A percentile compares a stretch with the other conserved stretches of the same genome.
phyloP scores from a whole-genome alignment of 2,888 invertebrate genomes.

The Marronus borbonicus region DNA sequence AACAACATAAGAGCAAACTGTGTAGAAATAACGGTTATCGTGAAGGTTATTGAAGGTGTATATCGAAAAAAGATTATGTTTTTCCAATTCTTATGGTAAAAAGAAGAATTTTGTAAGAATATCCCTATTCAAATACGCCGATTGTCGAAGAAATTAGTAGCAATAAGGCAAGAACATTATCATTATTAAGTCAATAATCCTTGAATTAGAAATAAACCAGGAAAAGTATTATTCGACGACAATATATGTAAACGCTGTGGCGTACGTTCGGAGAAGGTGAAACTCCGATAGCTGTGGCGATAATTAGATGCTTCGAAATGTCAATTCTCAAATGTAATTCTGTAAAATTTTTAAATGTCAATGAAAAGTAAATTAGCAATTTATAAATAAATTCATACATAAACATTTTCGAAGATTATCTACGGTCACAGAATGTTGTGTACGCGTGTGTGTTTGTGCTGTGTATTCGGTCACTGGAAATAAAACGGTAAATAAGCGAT shows the following conservation, averaged over 20 bases:
- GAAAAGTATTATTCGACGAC: no score
- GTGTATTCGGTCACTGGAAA: no score
- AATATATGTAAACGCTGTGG: no score
- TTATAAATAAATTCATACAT: not conserved
- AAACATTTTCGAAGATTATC: not conserved
- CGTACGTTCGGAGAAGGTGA: no score
- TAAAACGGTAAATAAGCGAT: not conserved
- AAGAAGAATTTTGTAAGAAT: not conserved
- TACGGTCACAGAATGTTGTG: no score
- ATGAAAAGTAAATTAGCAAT: conserved; percentile 26
- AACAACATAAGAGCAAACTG: no score
- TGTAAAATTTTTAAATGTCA: conserved; percentile 29
- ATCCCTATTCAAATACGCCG: not conserved
- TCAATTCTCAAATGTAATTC: conserved; percentile 3
- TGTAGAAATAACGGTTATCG: no score
- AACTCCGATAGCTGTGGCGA: no score
- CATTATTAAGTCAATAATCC: conserved; percentile 1
- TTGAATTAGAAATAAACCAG: not conserved
- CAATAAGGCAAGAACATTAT: not conserved
- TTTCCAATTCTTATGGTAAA: not conserved
- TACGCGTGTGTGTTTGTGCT: no score
- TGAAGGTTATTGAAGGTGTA: no score
- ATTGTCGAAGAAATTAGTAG: conserved; percentile 8
- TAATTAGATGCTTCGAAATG: conserved; percentile 23
- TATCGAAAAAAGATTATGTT: no score